Base-by-base conservation (phyloP, 1,140 invertebrate species). In the Phymorhynchus buccinoides region DNA sequence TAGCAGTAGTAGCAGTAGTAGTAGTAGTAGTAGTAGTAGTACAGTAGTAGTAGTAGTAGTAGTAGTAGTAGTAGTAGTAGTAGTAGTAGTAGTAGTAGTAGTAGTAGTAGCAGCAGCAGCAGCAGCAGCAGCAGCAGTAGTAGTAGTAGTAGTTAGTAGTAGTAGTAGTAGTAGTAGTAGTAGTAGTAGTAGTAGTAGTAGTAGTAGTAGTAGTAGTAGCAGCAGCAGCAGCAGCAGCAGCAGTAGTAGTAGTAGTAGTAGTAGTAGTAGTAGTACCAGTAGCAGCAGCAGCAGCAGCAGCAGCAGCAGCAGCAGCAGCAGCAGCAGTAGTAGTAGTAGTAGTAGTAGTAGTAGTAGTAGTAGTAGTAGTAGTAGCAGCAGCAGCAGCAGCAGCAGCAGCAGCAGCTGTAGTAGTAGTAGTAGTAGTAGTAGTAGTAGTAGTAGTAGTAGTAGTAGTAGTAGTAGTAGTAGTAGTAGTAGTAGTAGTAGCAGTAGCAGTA, bases 41-140 rank as follows among this genome's bases (percentile, higher is more conserved):
- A 84, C 27, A 73, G 83, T 35, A 39, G 75, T 84, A 80, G 73
- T 79, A 39, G 84, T 84, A 84, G 73, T 80, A 30, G 84, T 81
- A 81, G 84, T 41, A 71, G 84, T 41, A 35, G 48, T 66, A 30
- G 78, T 81, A 30, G 84, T 68, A 35, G 84, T 41, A 81, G 73
- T 80, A n/a, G 75, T 52, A 41, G 73, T 80, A 62, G 73, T 80
- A 30, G 84, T 79, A 30, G 73, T 79, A 39, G 84, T 71, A 14
- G 84, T 85, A 30, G 79, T 71, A 71, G 79, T 85, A 75, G 84
- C 42, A 37, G 52, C 37, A 14, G 52, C 37, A 83, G 52, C 37
- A 83, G n/a, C n/a, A n/a, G n/a, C n/a, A n/a, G n/a, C n/a, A n/a
- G n/a, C n/a, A n/a, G n/a, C n/a, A n/a, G 56, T 79, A 77, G n/a